Base-by-base conservation (phyloP, 2,797 vertebrate species). In the Oryzias sinensis region DNA sequence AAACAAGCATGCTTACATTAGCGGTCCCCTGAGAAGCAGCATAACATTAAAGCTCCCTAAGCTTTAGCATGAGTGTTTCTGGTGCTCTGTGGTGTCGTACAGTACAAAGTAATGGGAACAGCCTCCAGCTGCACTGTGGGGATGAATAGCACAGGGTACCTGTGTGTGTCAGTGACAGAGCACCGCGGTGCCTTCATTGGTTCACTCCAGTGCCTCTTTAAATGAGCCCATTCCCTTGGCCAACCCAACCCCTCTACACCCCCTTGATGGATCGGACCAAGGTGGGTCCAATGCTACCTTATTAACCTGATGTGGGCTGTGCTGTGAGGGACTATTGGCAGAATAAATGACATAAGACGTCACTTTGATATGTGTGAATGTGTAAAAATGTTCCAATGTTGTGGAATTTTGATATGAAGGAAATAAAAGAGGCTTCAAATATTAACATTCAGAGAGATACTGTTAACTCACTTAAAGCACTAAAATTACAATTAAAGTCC, bases 171-270 rank as follows among this genome's bases (percentile, higher is more conserved):
- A 82, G 74, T 77, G 84, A 88, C 69, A 24, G 68, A 89, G 81
- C 79, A 84, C 79, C 57, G 47, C 3, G 11, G 37, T 16, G 46
- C 52, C 50, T 46, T 65, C 49, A 57, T 51, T 40, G 68, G 76
- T 77, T 85, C 87, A 88, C 76, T 80, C 69, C 80, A 80, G 56
- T 82, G 78, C 69, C 55, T 84, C 76, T 61, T 37, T 66, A 86
- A 77, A 88, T 84, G 72, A 84, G 73, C 65, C 56, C 56, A 46
- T 72, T 82, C 58, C 48, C 45, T 42, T 2, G 14, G n/a, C 49
- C 67, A 15, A 2, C 52, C 59, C 70, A 11, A 24, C 65, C 49
- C 61, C 24, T 45, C 24, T n/a, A n/a, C 17, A 0, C 48, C 41
- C 20, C 52, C 16, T 14, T 90, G 86, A 90, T 82, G 57, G 65